These are phyloP conservation scores for Spodoptera frugiperda DNA, from an alignment of 1,140 invertebrate genomes.

Conservation along the genomic window DNA sequence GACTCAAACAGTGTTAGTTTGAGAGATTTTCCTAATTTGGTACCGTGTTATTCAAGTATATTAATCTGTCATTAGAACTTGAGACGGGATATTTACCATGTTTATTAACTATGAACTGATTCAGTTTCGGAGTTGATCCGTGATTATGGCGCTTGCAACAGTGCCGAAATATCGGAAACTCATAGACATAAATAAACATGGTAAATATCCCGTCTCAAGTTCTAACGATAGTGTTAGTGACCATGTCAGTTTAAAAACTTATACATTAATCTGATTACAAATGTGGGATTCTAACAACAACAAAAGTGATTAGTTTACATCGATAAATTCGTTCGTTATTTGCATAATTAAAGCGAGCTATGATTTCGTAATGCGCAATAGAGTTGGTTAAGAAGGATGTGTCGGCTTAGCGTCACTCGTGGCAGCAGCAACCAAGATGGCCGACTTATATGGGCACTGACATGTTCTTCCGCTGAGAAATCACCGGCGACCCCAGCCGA, in stretches of 20 bases:
- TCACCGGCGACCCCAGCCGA: conserved; percentile 4
- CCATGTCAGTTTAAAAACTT: too few relatives aligned
- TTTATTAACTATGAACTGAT: too few relatives aligned
- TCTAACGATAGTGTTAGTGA: too few relatives aligned
- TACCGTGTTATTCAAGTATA: background rate
- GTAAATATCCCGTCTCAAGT: too few relatives aligned
- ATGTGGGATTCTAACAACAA: conserved; percentile 12
- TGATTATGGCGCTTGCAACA: too few relatives aligned
- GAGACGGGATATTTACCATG: too few relatives aligned
- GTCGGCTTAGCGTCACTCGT: conserved; percentile 47
- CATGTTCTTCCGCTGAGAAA: conserved; percentile 38
- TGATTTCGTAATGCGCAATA: conserved; percentile 30
- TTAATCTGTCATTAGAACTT: too few relatives aligned
- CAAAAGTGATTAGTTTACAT: conserved; percentile 19
- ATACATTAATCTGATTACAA: conserved; percentile 24
- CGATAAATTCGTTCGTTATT: conserved; percentile 29
- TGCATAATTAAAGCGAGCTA: conserved; percentile 28
- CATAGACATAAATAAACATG: too few relatives aligned
- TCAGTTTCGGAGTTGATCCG: too few relatives aligned
- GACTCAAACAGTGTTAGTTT: background rate
- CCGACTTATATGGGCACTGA: conserved; percentile 27
- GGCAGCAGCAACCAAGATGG: conserved; percentile 24
- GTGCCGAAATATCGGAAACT: too few relatives aligned
- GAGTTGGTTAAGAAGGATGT: conserved; percentile 51
- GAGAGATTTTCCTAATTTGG: conserved; percentile 8